Conservation (phyloP, 2,797 vertebrate genomes). For the Tapera naevia region DNA sequence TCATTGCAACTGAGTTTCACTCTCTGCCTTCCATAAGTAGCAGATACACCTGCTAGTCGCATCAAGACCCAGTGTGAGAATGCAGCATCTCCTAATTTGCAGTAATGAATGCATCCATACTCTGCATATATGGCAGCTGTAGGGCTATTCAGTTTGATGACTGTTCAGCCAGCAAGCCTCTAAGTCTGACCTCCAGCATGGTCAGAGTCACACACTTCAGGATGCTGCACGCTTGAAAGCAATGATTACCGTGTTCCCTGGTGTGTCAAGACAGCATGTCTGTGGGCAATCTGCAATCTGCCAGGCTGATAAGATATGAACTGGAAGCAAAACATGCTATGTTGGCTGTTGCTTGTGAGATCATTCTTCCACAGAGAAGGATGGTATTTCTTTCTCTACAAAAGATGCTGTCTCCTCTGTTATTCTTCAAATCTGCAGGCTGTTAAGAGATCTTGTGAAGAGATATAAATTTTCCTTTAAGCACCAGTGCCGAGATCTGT, state of each 20-base stretch:
- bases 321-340: conserved; percentile 13
- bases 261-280: conserved; percentile 17
- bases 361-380: background rate
- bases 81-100: background rate
- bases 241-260: background rate
- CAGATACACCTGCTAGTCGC: fast-evolving
- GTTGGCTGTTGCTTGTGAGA: background rate
- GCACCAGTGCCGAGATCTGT: background rate
- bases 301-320: background rate
- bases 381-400: background rate
- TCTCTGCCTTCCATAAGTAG: background rate
- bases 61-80: background rate
- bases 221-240: background rate
- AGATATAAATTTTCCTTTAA: background rate
- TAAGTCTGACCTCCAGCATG: background rate
- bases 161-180: background rate
- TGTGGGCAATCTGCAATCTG: conserved; percentile 42
- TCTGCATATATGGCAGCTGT: background rate
- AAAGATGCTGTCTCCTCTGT: background rate
- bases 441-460: background rate
- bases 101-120: background rate
- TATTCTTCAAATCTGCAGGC: background rate
- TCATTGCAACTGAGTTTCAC: background rate
- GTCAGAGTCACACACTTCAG: background rate
- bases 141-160: background rate